A percentile compares a stretch with the other conserved stretches of the same genome.
Evolutionary conservation across 2,888 invertebrate species (phyloP).

Genomic region (Sinentomon sp.): DNA sequence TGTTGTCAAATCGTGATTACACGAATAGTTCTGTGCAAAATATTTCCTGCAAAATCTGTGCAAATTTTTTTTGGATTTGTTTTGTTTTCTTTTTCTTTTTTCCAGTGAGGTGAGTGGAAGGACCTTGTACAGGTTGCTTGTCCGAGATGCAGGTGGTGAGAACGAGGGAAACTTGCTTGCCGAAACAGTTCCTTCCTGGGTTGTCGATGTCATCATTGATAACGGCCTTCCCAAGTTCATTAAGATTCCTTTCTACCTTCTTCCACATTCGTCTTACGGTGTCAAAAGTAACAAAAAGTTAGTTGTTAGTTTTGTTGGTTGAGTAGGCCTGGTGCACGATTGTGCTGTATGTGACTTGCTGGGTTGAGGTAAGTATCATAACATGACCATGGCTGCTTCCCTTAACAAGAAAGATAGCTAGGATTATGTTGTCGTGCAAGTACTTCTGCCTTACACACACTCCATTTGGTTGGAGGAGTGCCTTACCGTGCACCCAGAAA

Average conservation of each 20-base stretch:
- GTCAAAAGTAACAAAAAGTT: slow-evolving; percentile 50
- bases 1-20: too few relatives aligned
- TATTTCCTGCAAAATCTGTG: neutral
- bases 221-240: slow-evolving; percentile 86
- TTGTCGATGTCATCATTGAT: slow-evolving; percentile 60
- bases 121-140: slow-evolving; percentile 62
- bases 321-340: too few relatives aligned
- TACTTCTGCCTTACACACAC: too few relatives aligned
- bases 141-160: slow-evolving; percentile 78
- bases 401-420: too few relatives aligned
- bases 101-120: slow-evolving; percentile 78
- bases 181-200: slow-evolving; percentile 88
- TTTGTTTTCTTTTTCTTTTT: slow-evolving; percentile 7
- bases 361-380: too few relatives aligned
- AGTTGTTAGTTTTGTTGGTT: too few relatives aligned
- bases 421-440: too few relatives aligned
- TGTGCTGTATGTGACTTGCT: too few relatives aligned
- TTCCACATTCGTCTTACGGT: slow-evolving; percentile 58
- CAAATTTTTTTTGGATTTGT: slow-evolving; percentile 4
- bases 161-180: slow-evolving; percentile 71
- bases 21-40: too few relatives aligned
- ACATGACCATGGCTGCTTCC: too few relatives aligned
- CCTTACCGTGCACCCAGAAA: too few relatives aligned
- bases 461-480: too few relatives aligned
- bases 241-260: slow-evolving; percentile 85